Evolutionary conservation across 2,797 vertebrate genomes (phyloP), one percentile per base, ranked within the genome.

Genomic region (Urosaurus nigricauda): DNA sequence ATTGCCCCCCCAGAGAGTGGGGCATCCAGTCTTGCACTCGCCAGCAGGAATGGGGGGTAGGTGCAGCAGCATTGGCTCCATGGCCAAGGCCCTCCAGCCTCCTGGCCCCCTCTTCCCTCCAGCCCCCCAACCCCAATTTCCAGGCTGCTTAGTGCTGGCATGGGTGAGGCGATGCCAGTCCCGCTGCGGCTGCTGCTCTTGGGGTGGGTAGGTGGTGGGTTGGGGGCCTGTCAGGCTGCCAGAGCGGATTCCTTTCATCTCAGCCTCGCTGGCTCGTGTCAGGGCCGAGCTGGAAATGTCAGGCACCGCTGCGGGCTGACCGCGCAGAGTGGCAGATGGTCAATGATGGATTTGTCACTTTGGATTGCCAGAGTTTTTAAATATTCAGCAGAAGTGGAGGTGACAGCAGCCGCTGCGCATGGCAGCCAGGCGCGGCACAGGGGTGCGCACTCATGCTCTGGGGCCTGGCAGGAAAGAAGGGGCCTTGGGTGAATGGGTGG

Each of bases 291-390:
- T 92, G 92, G 93, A 95, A 95, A 94, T 93, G 94, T 94, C 95
- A 95, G 94, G 90, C 87, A 92, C 83, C 83, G 95, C 94, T 93
- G 95, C 93, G 90, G 95, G 94, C 93, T 93, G 93, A 90, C 94
- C 79, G 92, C 89, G 93, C 91, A 83, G 93, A 93, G 93, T 92
- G 95, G 94, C 95, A 95, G 95, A 95, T 95, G 95, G 95, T 90
- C 94, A 89, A 89, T 94, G 95, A 95, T 92, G 92, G 94, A 94
- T 94, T 92, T 94, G 94, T 95, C 95, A 93, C 94, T 95, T 95
- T 86, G 87, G 86, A 95, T 95, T 90, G 94, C 91, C 89, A 79
- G 89, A 0, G 63, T 87, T 93, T 93, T 93, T 94, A 94, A 95
- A 94, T 92, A 94, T 94, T 93, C 93, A 94, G 93, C 93, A 90